These are phyloP conservation scores for Cuniculus paca DNA, from an alignment of 2,797 vertebrate genomes.

Conservation along the genomic window DNA sequence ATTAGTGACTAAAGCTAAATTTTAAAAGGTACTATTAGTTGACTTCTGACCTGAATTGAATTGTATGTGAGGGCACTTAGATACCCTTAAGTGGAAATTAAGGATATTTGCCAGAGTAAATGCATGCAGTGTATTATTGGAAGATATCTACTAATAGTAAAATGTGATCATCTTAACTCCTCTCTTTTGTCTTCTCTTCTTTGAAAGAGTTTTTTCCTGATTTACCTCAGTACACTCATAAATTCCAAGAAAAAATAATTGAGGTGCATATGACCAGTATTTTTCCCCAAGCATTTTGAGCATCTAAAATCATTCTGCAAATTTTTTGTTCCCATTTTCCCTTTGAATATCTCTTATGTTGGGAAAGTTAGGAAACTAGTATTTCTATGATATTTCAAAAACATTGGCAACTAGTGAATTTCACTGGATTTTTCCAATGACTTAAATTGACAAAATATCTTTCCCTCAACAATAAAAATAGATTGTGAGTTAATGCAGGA, in stretches of 20 bases:
- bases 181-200: conserved; percentile 7
- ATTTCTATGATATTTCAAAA: conserved; percentile 4
- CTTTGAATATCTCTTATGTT: conserved; percentile 1
- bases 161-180: not conserved
- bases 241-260: not conserved
- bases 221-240: not conserved
- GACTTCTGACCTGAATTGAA: conserved; percentile 46
- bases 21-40: conserved; percentile 59
- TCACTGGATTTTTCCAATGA: not conserved
- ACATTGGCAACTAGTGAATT: not conserved
- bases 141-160: not conserved
- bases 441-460: conserved; percentile 12
- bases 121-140: not conserved
- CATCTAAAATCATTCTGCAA: conserved; percentile 3
- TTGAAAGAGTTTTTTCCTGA: not conserved
- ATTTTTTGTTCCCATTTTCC: not conserved
- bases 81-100: conserved; percentile 48
- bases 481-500: not conserved
- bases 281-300: not conserved
- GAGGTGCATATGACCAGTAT: not conserved
- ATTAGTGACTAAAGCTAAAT: conserved; percentile 51
- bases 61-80: conserved; percentile 52
- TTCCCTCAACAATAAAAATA: not conserved
- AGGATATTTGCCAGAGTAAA: not conserved
- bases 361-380: not conserved